Evolutionary conservation across 2,888 invertebrate genomes (phyloP), one percentile per base, ranked within the genome.

Genomic region (Biston stratarius): DNA sequence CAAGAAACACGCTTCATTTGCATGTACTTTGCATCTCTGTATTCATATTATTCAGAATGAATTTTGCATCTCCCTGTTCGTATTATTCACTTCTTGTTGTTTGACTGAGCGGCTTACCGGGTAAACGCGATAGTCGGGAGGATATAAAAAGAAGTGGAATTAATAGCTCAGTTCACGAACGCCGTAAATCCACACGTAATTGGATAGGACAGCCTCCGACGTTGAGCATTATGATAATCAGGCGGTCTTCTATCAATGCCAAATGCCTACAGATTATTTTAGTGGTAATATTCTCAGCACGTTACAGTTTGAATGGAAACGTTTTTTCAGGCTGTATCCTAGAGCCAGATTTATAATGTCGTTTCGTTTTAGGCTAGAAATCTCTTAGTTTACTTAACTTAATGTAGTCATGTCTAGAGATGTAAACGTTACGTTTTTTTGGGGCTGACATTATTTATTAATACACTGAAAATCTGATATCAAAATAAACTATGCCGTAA

Each of bases 21-120:
- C 86, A 89, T 90, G 79, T 84, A 84, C 83, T 83, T 85, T 74
- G 71, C 71, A 75, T 79, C 75, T 74, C 75, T 72, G 78, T 75
- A 77, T 75, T 74, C 65, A 60, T 76, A 79, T 67, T 56, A 60
- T 62, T 74, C 65, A 73, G 73, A 69, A 74, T 69, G 68, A 72
- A 5, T 44, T 83, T 85, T 74, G 71, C 71, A 76, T 79, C 75
- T 74, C 75, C 73, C 78, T 75, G 77, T 75, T 74, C 65, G 61
- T 76, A 79, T 69, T 56, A 60, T 75, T 69, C 66, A 69, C 64
- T 73, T 65, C 70, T 72, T 70, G 73, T 66, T 72, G 71, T 73
- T 68, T 64, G 60, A 62, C 64, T 67, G 60, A 67, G 65, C 61
- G 71, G 64, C 68, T 70, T 70, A 67, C 59, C 61, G 62, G 69